Evolutionary conservation across 2,888 invertebrate genomes (phyloP).

Genomic region (Sabatieria punctata): DNA sequence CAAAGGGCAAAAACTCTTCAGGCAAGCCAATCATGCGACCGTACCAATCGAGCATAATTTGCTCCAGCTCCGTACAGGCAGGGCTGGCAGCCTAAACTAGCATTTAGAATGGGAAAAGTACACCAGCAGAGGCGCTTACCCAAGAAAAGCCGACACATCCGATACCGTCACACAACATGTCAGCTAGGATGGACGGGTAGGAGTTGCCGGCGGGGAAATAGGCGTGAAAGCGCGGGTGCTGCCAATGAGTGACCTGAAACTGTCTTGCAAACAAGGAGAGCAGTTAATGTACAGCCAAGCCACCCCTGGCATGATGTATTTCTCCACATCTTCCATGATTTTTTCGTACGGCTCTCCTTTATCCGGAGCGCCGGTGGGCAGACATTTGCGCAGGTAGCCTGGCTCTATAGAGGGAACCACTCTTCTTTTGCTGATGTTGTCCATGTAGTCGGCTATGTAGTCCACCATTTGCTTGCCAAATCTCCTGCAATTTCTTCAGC

Average conservation of each 20-base stretch:
- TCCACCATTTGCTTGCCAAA: conserved; percentile 74
- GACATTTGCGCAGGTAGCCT: conserved; percentile 59
- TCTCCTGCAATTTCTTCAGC: too few species aligned
- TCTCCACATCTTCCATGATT: conserved; percentile 69
- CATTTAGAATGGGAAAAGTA: background rate
- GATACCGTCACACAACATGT: conserved; percentile 87
- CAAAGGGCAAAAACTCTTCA: conserved; percentile 69
- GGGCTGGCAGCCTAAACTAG: conserved; percentile 70
- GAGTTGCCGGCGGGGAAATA: conserved; percentile 97
- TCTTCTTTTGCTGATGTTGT: conserved; percentile 60
- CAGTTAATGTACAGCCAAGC: conserved; percentile 19
- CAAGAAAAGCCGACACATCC: conserved; percentile 97
- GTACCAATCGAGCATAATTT: conserved; percentile 94
- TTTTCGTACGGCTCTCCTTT: conserved; percentile 64
- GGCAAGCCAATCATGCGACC: conserved; percentile 75
- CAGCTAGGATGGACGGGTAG: conserved; percentile 87
- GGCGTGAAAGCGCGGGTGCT: conserved; percentile 94
- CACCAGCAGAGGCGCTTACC: conserved; percentile 42
- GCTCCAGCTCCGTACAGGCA: conserved; percentile 90
- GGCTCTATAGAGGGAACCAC: conserved; percentile 70
- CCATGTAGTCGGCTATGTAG: conserved; percentile 72
- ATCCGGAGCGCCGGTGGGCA: conserved; percentile 68
- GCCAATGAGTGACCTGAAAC: conserved; percentile 77
- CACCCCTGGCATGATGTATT: conserved; percentile 79
- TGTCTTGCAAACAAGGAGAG: background rate